These are phyloP conservation scores for Cuculus canorus DNA, from an alignment of 2,797 vertebrate genomes.

Conservation along the genomic window DNA sequence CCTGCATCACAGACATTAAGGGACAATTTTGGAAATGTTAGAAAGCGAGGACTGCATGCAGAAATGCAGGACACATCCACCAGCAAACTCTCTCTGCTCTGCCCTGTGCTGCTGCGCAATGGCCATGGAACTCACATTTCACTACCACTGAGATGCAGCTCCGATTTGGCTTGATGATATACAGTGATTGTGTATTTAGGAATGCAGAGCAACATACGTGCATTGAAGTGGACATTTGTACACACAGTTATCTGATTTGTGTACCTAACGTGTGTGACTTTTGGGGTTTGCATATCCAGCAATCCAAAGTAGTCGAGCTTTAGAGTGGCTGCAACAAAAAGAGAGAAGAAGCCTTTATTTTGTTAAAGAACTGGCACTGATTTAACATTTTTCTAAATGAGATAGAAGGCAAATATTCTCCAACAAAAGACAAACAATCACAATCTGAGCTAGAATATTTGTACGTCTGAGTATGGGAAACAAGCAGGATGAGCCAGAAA, in stretches of 20 bases:
- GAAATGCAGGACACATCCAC: background rate
- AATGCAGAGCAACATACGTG: background rate
- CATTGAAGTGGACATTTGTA: background rate
- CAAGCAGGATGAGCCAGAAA: background rate
- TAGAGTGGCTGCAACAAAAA: background rate
- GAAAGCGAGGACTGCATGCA: background rate
- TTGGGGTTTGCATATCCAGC: background rate
- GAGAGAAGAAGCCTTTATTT: background rate
- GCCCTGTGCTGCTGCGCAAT: rapidly evolving
- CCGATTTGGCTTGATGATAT: rapidly evolving
- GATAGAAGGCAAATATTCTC: slow-evolving; percentile 15
- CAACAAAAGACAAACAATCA: background rate
- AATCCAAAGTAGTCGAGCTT: background rate
- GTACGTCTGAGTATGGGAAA: background rate
- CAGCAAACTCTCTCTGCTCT: background rate
- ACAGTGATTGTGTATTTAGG: rapidly evolving
- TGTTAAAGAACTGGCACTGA: background rate
- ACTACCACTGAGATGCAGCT: background rate
- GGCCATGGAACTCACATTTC: background rate
- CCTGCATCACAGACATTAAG: background rate
- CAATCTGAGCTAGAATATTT: slow-evolving; percentile 3
- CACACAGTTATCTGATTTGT: background rate
- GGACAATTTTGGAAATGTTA: slow-evolving; percentile 36
- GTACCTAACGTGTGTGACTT: background rate
- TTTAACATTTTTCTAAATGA: background rate